A percentile compares a stretch with the other conserved stretches of the same genome.
phyloP scores from a whole-genome alignment of 2,113 vertebrate species.

The Columbina picui region DNA sequence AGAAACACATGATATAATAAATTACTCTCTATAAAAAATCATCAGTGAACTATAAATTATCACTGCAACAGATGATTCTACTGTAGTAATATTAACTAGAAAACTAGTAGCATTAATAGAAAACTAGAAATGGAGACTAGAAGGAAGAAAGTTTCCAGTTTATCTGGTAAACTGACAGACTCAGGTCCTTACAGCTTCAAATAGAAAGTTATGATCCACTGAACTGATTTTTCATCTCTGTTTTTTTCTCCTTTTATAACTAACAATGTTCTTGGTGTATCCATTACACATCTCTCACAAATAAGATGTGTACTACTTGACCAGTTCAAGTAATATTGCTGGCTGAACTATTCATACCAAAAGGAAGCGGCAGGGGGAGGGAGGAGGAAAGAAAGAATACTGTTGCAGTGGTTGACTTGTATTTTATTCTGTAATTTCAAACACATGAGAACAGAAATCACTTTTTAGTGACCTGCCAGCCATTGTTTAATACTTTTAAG shows the following conservation, averaged over 20 bases:
- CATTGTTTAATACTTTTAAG: neutral
- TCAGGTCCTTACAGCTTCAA: neutral
- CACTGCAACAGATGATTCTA: neutral
- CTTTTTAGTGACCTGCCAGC: neutral
- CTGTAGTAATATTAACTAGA: neutral
- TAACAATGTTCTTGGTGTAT: neutral
- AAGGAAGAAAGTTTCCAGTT: neutral
- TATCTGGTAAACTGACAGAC: neutral
- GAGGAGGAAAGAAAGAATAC: neutral
- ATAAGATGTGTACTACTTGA: neutral
- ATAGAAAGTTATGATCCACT: neutral
- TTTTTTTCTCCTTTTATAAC: neutral
- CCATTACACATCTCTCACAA: neutral
- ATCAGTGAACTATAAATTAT: neutral
- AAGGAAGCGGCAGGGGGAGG: rapidly evolving
- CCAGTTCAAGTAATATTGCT: neutral
- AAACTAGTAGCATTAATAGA: neutral
- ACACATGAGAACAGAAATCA: neutral
- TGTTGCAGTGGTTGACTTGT: neutral
- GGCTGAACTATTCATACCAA: neutral
- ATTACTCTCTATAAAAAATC: neutral
- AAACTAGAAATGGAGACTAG: neutral
- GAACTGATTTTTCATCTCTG: neutral
- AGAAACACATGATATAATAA: neutral
- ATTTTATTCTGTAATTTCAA: constrained; percentile 24